phyloP scores from a whole-genome alignment of 2,797 vertebrate species.

The Lophura swinhoii region DNA sequence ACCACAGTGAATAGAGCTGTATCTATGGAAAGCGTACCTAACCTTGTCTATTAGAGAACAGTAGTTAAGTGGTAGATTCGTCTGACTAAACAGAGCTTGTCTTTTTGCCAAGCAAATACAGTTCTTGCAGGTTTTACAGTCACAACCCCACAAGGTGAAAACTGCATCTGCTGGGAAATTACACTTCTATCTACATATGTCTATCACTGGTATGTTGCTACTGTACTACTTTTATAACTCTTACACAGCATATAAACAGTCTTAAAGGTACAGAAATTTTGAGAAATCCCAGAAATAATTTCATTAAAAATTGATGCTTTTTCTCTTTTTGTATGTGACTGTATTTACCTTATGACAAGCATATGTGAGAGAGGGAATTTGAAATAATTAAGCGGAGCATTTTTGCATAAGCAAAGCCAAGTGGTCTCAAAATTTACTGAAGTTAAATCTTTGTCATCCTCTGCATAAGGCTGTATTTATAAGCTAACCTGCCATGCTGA shows the following conservation, averaged over 20 bases:
- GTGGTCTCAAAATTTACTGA: not conserved
- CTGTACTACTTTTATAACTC: not conserved
- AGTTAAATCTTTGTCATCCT: not conserved
- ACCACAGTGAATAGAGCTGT: not conserved
- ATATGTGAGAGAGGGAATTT: not conserved
- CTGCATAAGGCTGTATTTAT: not conserved
- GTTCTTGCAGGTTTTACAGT: not conserved
- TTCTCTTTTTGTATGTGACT: not conserved
- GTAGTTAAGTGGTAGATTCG: not conserved
- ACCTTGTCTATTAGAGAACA: not conserved
- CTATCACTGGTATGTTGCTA: accelerated
- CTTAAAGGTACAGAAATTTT: not conserved
- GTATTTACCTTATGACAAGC: not conserved
- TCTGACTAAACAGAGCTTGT: not conserved
- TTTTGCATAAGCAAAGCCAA: not conserved
- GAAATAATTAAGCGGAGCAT: not conserved
- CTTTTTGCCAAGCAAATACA: not conserved
- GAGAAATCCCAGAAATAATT: not conserved
- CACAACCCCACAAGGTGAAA: not conserved
- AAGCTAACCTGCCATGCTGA: not conserved
- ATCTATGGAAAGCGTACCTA: not conserved
- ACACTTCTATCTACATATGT: not conserved
- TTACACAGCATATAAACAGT: not conserved
- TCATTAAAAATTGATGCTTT: not conserved
- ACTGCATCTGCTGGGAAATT: not conserved